Evolutionary conservation across 1,140 invertebrate species (phyloP).

Genomic region (Drosophila sp.): DNA sequence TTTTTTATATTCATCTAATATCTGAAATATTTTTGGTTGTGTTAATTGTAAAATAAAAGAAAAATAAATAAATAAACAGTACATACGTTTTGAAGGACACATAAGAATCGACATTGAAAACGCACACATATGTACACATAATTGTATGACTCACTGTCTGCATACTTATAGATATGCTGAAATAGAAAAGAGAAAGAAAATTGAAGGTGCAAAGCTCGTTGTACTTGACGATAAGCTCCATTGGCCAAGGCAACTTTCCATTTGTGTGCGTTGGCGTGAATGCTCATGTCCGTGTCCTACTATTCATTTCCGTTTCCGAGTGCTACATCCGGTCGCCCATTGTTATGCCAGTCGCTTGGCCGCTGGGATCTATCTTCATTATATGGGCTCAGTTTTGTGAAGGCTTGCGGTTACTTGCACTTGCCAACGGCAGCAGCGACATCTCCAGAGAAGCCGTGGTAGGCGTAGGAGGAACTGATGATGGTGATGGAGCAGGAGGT

Average conservation of each 20-base stretch:
- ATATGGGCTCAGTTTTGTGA: conserved; percentile 34
- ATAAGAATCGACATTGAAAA: too few relatives aligned
- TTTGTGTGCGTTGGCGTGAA: conserved; percentile 46
- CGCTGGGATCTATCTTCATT: conserved; percentile 60
- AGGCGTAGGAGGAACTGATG: neutral
- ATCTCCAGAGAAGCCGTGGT: neutral
- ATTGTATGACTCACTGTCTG: neutral
- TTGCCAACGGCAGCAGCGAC: conserved; percentile 41
- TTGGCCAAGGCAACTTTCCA: conserved; percentile 32
- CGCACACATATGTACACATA: neutral
- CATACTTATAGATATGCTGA: neutral
- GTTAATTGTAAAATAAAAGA: too few relatives aligned
- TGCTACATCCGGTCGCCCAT: conserved; percentile 64
- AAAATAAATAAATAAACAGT: neutral
- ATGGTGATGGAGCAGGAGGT: conserved; percentile 4
- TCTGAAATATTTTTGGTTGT: too few relatives aligned
- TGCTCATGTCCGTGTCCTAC: conserved; percentile 62
- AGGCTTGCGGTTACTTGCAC: conserved; percentile 58
- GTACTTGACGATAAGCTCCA: conserved; percentile 13
- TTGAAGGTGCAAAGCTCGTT: conserved; percentile 17
- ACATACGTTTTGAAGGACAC: neutral
- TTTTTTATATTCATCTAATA: too few relatives aligned
- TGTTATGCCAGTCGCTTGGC: conserved; percentile 57
- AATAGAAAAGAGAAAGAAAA: conserved; percentile 17
- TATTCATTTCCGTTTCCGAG: conserved; percentile 76